Conservation (phyloP, 2,888 invertebrate species). For the Pinctada fucata region DNA sequence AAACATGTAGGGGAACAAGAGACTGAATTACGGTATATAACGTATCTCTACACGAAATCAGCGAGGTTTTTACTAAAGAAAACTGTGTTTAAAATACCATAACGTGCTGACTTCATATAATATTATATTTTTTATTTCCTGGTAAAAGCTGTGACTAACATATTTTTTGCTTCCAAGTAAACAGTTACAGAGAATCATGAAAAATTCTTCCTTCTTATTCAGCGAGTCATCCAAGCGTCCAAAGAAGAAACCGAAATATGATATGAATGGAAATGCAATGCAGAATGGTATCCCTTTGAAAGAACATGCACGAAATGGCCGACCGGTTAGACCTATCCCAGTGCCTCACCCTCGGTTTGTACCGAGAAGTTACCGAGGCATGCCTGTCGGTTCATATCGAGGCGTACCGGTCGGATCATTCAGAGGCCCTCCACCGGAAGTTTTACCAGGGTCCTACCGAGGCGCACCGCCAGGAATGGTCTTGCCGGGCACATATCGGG, state of each 20-base stretch:
- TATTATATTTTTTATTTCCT: too few relatives aligned
- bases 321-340: neutral
- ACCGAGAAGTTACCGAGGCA: neutral
- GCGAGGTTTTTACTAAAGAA: too few relatives aligned
- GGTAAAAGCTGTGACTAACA: too few relatives aligned
- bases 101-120: too few relatives aligned
- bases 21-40: too few relatives aligned
- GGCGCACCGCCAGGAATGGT: slow-evolving; percentile 9
- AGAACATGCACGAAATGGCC: neutral
- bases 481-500: slow-evolving; percentile 9
- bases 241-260: slow-evolving; percentile 18
- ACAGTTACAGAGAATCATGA: too few relatives aligned
- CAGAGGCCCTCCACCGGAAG: neutral
- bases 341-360: neutral
- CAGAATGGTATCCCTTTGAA: slow-evolving; percentile 23
- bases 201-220: too few relatives aligned
- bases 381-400: slow-evolving; percentile 3
- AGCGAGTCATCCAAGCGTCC: neutral
- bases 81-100: too few relatives aligned
- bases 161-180: too few relatives aligned
- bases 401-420: slow-evolving; percentile 1
- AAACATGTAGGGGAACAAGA: too few relatives aligned
- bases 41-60: too few relatives aligned
- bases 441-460: slow-evolving; percentile 15
- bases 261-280: slow-evolving; percentile 7